Evolutionary conservation across 2,888 invertebrate genomes (phyloP).

Genomic region (Cetonia aurata): DNA sequence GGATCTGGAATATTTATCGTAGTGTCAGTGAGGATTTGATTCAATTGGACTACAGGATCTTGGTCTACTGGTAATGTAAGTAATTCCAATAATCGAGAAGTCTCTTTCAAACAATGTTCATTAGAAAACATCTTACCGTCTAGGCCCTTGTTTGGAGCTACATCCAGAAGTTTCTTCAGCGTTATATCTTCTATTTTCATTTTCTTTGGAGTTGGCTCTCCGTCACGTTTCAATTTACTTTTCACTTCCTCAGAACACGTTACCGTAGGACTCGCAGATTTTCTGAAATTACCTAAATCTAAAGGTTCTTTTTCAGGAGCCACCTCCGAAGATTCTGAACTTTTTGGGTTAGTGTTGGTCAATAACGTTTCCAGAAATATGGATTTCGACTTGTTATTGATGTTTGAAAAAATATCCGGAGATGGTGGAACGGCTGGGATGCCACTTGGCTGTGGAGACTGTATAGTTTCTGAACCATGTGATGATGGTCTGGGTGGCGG

Average conservation of each 20-base stretch:
- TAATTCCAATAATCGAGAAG: constrained; percentile 66
- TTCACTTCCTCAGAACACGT: constrained; percentile 81
- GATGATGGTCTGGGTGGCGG: constrained; percentile 73
- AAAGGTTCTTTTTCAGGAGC: constrained; percentile 74
- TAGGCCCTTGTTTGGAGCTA: constrained; percentile 53
- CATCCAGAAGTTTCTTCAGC: constrained; percentile 69
- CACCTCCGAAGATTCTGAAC: constrained; percentile 59
- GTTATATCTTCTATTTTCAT: constrained; percentile 67
- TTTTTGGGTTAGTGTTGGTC: constrained; percentile 51
- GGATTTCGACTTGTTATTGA: constrained; percentile 63
- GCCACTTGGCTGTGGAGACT: constrained; percentile 80
- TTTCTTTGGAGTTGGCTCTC: constrained; percentile 69
- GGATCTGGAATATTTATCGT: constrained; percentile 85
- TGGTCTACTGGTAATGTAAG: constrained; percentile 65
- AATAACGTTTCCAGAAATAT: constrained; percentile 75
- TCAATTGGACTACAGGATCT: constrained; percentile 79
- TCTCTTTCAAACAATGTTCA: constrained; percentile 54
- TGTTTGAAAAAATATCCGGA: constrained; percentile 73
- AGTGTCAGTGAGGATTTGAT: constrained; percentile 75
- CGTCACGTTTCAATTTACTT: constrained; percentile 65
- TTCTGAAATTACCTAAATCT: constrained; percentile 76
- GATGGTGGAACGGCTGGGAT: constrained; percentile 79
- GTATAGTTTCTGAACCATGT: constrained; percentile 78
- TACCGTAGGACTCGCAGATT: constrained; percentile 79
- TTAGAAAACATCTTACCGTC: constrained; percentile 49